phyloP scores from a whole-genome alignment of 2,113 vertebrate species.

The Cisticola juncidis region DNA sequence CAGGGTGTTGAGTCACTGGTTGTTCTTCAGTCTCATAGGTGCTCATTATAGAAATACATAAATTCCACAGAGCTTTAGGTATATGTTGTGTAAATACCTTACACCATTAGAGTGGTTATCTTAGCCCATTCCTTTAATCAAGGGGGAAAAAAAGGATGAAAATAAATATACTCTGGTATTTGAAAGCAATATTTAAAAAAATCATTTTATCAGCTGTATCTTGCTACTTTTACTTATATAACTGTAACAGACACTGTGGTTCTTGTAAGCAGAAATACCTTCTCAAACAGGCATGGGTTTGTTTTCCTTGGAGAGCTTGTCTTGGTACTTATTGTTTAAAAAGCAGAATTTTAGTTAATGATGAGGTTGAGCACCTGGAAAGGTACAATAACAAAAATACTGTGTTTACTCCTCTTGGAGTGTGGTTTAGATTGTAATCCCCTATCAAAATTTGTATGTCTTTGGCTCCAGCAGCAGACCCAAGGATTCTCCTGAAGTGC shows the following conservation, averaged over 20 bases:
- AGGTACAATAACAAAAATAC: not conserved
- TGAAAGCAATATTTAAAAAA: not conserved
- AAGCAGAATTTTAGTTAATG: not conserved
- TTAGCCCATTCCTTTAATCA: not conserved
- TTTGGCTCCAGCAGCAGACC: not conserved
- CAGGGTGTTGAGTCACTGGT: not conserved
- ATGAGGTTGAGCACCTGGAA: not conserved
- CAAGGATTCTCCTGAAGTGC: not conserved
- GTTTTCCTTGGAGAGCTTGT: not conserved
- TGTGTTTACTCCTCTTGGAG: not conserved
- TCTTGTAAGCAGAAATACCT: not conserved
- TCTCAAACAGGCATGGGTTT: not conserved
- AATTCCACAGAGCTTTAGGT: not conserved
- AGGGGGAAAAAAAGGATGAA: not conserved
- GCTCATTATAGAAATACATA: not conserved
- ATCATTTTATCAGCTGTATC: not conserved
- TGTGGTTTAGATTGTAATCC: not conserved
- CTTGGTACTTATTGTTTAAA: not conserved
- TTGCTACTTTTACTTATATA: not conserved
- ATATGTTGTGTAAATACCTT: not conserved
- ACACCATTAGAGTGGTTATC: not conserved
- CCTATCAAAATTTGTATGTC: fast-evolving
- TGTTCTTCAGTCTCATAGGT: not conserved
- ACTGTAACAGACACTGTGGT: not conserved
- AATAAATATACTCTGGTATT: not conserved